Evolutionary conservation across 2,113 vertebrate genomes (phyloP), one percentile per base, ranked within the genome.

Genomic region (Burhinus bistriatus): DNA sequence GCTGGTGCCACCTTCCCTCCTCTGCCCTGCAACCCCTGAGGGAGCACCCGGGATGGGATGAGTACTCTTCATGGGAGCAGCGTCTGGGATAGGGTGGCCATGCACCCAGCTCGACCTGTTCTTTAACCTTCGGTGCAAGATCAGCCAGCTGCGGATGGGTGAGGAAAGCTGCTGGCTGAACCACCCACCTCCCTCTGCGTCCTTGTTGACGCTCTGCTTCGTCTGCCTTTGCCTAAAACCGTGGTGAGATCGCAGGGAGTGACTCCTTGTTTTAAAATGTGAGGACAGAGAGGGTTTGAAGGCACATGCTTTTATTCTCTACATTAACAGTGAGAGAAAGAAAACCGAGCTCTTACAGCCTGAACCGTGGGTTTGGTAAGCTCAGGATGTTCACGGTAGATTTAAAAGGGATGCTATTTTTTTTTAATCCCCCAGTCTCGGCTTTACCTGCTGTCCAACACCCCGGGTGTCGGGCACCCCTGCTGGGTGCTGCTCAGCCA

Each of bases 201-300:
- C n/a, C n/a, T n/a, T n/a, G n/a, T n/a, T n/a, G n/a, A n/a, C n/a
- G n/a, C n/a, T n/a, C n/a, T 6, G 12, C 58, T 29, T 57, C 8
- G 2, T 23, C 84, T n/a, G 3, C 23, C 81, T 27, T 27, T 12
- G n/a, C 57, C 55, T 13, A 5, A 14, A 38, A 6, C 16, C 1
- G 1, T 1, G 0, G 5, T n/a, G 77, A 72, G 47, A 32, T 51
- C 9, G 1, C 18, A 3, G 1, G 7, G 30, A n/a, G 5, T 0
- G 11, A 19, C 36, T 27, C 2, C 0, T 42, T 27, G 2, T 3
- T 57, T 11, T 1, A 3, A 11, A 36, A 8, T 0, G 0, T 4
- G 68, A 84, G 45, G 58, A 51, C 54, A 26, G 40, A 34, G 45
- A 4, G 13, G 8, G 11, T 16, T 78, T 51, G 51, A 32, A 66